Evolutionary conservation across 2,888 invertebrate species (phyloP), one percentile per base, ranked within the genome.

Genomic region (Spodoptera littoralis): DNA sequence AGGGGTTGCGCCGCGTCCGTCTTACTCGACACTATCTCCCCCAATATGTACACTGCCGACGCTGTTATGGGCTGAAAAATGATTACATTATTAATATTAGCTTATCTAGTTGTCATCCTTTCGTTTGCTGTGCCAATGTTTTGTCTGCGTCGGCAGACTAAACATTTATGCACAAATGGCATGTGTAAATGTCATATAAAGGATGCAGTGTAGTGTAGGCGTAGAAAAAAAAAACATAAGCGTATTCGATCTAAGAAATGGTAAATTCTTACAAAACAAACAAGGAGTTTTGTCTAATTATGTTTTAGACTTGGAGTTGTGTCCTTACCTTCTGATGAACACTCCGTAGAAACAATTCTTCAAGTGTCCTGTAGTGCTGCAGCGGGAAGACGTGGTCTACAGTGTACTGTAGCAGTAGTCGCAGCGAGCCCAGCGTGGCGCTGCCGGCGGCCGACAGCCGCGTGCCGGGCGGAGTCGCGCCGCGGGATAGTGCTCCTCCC

Each of bases 1-100:
- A 98, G 94, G 1, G 98, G 98, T 90, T 98, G 98, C 24, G 98
- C 98, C 74, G 98, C 97, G 88, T 98, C 98, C 88, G 97, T 97
- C 92, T 98, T 98, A 86, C 97, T 97, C 41, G 97, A 95, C 56
- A 98, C 97, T 79, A 98, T 96, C 92, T 98, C 98, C 41, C 98
- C 98, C 77, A 98, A 95, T 77, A 98, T 96, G 88, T 97, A 97
- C 67, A 98, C 97, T 11, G 97, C 96, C 55, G 97, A 97, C 22
- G 97, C 95, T 42, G 97, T 97, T 66, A 98, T 97, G 11, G 97
- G 97, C 95, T 97, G 95, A 13, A 93, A 92, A 48, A 13, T 43
- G 27, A 47, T 13, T 6, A 18, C 3, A 2, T n/a, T 2, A 24
- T 47, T 47, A 48, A 41, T 30, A 45, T 61, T 44, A 49, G n/a